Evolutionary conservation across 2,113 vertebrate species (phyloP).

Genomic region (Erythrocercus mccallii): DNA sequence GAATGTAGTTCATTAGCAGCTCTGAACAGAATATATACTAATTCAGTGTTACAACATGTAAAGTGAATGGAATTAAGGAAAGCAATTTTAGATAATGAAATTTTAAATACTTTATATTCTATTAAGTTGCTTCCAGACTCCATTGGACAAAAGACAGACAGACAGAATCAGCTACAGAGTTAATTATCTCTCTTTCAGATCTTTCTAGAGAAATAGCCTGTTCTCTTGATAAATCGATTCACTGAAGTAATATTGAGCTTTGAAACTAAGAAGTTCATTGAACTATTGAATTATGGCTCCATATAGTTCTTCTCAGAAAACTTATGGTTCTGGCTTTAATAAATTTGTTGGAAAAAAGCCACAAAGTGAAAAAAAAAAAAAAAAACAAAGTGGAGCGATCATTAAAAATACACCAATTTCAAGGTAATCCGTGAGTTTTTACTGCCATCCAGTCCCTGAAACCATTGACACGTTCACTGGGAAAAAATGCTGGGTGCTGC

Average conservation of each 20-base stretch:
- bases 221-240: slow-evolving; percentile 31
- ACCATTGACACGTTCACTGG: not conserved
- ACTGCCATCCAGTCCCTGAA: not conserved
- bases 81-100: slow-evolving; percentile 59
- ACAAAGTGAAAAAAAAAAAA: not conserved
- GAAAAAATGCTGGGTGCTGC: slow-evolving; percentile 32
- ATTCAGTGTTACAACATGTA: slow-evolving; percentile 46
- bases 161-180: slow-evolving; percentile 44
- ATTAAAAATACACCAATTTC: not conserved
- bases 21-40: slow-evolving; percentile 33
- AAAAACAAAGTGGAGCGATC: accelerated
- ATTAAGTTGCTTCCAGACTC: slow-evolving; percentile 57
- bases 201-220: slow-evolving; percentile 31
- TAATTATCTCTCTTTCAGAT: slow-evolving; percentile 61
- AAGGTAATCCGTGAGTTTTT: not conserved
- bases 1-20: slow-evolving; percentile 51
- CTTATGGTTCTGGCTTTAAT: not conserved
- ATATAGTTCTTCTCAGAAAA: not conserved
- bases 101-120: slow-evolving; percentile 51
- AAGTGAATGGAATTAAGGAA: slow-evolving; percentile 55
- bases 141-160: slow-evolving; percentile 46
- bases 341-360: not conserved
- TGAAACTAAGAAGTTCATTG: not conserved
- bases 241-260: slow-evolving; percentile 11
- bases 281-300: not conserved